Base-by-base conservation (phyloP, 2,113 vertebrate genomes). In the Mystacornis crossleyi region DNA sequence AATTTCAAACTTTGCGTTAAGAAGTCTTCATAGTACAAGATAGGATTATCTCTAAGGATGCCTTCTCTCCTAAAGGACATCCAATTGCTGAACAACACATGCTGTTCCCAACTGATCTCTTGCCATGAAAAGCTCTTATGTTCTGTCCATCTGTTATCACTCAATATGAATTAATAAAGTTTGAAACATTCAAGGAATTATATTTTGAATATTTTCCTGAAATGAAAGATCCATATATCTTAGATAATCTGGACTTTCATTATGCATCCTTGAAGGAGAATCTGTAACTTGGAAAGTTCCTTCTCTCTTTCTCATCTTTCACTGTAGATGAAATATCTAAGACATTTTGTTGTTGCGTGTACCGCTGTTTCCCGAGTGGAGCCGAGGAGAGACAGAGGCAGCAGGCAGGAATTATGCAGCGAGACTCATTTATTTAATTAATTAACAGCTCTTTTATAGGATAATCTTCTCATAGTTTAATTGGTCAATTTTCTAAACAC, bases 1-100 rank as follows among this genome's bases (percentile, higher is more conserved):
- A 86, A 66, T 97, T 96, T 95, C 64, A 75, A 78, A 61, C 60
- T 86, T 92, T 29, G 19, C 8, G 16, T 96, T 95, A 93, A 78
- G 93, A 95, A 93, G 54, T 54, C 81, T 86, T 95, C 5, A 14
- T 33, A 45, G n/a, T 38, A 42, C 14, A 91, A 79, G 89, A 86
- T 43, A 82, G 81, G 93, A 93, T 97, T 90, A 65, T 81, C 50
- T 81, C 93, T 95, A 81, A 83, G 79, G 54, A 70, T 77, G 57
- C 20, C 45, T 95, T 71, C 10, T 74, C n/a, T 70, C 50, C 71
- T 89, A 88, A 81, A 91, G 58, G 86, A 79, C 3, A 9, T 74
- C 84, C 43, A 89, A 48, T 81, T 61, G 43, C 77, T 94, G 88
- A 86, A 78, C 50, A 86, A 67, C 70, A 71, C 24, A 81, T 24